phyloP scores from a whole-genome alignment of 2,888 invertebrate species.

The Willowsia nigromaculata region DNA sequence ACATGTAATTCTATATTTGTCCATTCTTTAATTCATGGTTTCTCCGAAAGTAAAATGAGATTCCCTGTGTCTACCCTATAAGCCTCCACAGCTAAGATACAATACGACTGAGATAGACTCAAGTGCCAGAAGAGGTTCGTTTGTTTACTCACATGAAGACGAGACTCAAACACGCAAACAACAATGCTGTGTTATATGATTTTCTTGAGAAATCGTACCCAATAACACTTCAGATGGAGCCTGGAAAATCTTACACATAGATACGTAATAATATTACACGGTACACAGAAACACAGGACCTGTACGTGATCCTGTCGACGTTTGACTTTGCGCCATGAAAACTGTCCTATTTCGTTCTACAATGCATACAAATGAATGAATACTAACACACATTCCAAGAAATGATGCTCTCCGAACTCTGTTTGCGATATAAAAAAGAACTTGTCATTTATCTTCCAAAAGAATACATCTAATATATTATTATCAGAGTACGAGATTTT shows the following conservation, averaged over 20 bases:
- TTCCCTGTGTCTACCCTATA: no score
- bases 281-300: no score
- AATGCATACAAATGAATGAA: constrained; percentile 19
- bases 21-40: no score
- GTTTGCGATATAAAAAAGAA: background rate
- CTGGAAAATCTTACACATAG: background rate
- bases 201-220: background rate
- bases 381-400: constrained; percentile 1
- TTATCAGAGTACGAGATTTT: no score
- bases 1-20: no score
- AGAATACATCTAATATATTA: background rate
- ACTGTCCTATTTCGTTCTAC: constrained; percentile 5
- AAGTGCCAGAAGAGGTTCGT: background rate
- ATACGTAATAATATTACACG: background rate
- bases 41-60: no score
- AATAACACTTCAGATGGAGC: background rate
- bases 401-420: background rate
- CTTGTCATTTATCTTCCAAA: background rate
- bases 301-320: background rate
- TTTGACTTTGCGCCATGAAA: background rate
- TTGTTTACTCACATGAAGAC: background rate
- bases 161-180: background rate
- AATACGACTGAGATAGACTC: background rate
- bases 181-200: background rate
- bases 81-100: no score